A percentile compares a stretch with the other conserved stretches of the same genome.
Evolutionary conservation across 2,888 invertebrate genomes (phyloP).

Genomic region (Plusia festucae): DNA sequence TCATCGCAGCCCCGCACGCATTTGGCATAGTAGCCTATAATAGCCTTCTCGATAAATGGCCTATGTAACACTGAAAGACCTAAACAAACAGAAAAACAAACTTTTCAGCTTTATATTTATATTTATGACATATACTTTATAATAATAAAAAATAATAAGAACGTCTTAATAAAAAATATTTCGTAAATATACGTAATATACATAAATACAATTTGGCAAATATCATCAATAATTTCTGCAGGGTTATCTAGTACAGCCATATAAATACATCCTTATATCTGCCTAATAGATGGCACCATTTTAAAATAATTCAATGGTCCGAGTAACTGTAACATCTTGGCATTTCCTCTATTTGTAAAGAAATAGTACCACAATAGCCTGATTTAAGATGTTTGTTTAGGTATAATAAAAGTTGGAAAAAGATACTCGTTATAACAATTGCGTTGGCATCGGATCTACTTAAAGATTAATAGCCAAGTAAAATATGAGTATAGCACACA

Average conservation of each 20-base stretch:
- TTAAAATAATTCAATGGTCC: conserved; percentile 5
- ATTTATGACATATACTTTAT: no score
- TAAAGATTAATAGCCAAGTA: not conserved
- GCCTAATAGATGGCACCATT: not conserved
- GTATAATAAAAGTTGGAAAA: conserved; percentile 6
- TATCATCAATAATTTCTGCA: not conserved
- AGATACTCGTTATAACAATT: conserved; percentile 5
- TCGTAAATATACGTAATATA: no score
- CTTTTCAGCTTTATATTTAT: no score
- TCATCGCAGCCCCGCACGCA: no score
- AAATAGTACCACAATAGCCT: conserved; percentile 7
- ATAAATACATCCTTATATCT: not conserved
- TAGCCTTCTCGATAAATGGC: no score
- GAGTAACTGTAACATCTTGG: conserved; percentile 1
- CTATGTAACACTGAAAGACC: no score
- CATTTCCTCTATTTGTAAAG: conserved; percentile 7
- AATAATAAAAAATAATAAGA: no score
- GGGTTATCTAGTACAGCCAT: not conserved
- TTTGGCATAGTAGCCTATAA: no score
- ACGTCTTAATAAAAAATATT: no score
- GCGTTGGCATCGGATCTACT: conserved; percentile 10
- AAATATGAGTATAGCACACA: not conserved
- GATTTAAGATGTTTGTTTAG: conserved; percentile 8
- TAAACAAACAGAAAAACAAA: no score
- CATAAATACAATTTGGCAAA: not conserved